A percentile compares a stretch with the other conserved stretches of the same genome.
Conservation (phyloP, 2,797 vertebrate species). For the Australoheros facetus region DNA sequence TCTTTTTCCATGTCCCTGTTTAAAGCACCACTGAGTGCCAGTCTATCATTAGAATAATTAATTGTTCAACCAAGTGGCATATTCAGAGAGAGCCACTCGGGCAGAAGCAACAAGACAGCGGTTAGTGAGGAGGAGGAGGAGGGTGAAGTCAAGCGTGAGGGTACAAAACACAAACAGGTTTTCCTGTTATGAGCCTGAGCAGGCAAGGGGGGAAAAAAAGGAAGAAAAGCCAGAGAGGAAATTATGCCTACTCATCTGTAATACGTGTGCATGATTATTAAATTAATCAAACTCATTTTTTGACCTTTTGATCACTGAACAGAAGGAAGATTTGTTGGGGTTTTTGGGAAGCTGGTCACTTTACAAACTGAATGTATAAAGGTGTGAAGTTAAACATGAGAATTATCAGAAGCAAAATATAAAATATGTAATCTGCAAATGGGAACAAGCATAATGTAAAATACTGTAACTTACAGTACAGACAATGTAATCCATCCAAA, state of each 20-base stretch:
- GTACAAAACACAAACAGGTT: constrained; percentile 70
- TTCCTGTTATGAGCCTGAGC: constrained; percentile 63
- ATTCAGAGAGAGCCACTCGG: constrained; percentile 76
- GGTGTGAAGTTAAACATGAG: background rate
- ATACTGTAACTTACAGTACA: background rate
- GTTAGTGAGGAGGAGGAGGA: constrained; percentile 60
- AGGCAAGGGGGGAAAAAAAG: constrained; percentile 47
- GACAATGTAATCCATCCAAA: background rate
- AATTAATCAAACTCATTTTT: constrained; percentile 43
- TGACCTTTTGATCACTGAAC: constrained; percentile 43
- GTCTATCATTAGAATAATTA: constrained; percentile 83
- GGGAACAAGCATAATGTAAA: background rate
- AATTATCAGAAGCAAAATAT: background rate
- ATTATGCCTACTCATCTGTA: constrained; percentile 9
- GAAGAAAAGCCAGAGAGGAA: constrained; percentile 10
- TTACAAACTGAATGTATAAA: background rate
- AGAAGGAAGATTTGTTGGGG: background rate
- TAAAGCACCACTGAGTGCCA: constrained; percentile 71
- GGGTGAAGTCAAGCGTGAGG: constrained; percentile 69
- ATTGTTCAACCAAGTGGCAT: constrained; percentile 81
- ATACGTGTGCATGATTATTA: constrained; percentile 24
- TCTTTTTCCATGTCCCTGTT: constrained; percentile 43
- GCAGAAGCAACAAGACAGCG: constrained; percentile 73
- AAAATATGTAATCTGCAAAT: background rate
- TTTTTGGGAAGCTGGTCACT: background rate